Evolutionary conservation across 2,797 vertebrate species (phyloP), one percentile per base, ranked within the genome.

Genomic region (Ctenosaura bakeri): DNA sequence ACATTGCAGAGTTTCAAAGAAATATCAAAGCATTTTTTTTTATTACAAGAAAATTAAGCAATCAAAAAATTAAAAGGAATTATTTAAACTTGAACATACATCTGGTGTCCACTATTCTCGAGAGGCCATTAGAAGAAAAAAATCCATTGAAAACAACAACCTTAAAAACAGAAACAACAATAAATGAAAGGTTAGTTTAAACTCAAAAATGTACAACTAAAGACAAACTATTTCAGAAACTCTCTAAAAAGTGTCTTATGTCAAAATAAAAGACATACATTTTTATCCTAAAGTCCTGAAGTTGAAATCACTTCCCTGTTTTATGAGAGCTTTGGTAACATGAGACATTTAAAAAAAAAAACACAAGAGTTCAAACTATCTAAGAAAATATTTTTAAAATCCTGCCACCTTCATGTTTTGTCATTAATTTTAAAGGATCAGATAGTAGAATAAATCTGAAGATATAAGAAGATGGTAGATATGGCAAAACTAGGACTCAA

Each of bases 1-100:
- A 59, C 42, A 4, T 12, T 42, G 84, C 24, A 38, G n/a, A 56
- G 10, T 29, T 16, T 35, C 42, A 52, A 35, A 12, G 26, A 74
- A 54, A 83, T 38, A 12, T 77, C 9, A 79, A 8, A 64, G 38
- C 56, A 12, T 83, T n/a, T 69, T 77, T 8, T 20, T 16, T 16
- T 13, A 56, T 69, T 56, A 69, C 22, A 84, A 3, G 50, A 56
- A 77, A 76, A 88, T 76, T 52, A 79, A 64, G 50, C 71, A 46
- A 42, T 42, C 80, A 77, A n/a, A 6, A 71, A 77, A 83, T 87
- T 18, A 26, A 83, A 74, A 83, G 52, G 50, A 77, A 1, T 59
- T 29, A 77, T 38, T 69, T 54, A 87, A 88, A 29, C 16, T 14
- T 81, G 81, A 85, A 97, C 97, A 97, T 97, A 98, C 97, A 98